A percentile compares a stretch with the other conserved stretches of the same genome.
Conservation (phyloP, 2,888 invertebrate genomes). For the Synanthedon myopaeformis region DNA sequence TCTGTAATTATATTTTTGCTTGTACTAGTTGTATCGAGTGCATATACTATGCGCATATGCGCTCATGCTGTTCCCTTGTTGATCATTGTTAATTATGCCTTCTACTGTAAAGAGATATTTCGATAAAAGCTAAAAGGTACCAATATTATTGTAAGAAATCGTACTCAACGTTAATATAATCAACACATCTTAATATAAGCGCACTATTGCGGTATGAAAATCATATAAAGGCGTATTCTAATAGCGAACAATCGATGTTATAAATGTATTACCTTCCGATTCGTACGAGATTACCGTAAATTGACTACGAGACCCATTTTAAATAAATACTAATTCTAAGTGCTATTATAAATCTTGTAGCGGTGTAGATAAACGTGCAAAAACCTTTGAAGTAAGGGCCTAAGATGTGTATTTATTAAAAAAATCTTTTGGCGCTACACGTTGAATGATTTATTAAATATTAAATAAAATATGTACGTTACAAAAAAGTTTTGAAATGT, state of each 20-base stretch:
- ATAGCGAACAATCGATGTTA: no score
- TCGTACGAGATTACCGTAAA: no score
- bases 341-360: no score
- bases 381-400: constrained; percentile 28
- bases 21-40: constrained; percentile 14
- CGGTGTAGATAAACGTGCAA: background rate
- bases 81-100: constrained; percentile 47
- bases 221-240: no score
- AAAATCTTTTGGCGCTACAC: constrained; percentile 31
- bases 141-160: constrained; percentile 1
- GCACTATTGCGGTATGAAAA: no score
- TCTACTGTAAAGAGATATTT: constrained; percentile 17
- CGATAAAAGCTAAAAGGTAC: background rate
- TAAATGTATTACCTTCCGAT: no score
- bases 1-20: constrained; percentile 47
- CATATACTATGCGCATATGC: constrained; percentile 1
- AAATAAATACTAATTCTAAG: no score
- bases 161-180: background rate
- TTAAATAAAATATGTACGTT: no score
- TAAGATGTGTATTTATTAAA: constrained; percentile 30
- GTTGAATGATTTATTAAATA: no score
- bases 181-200: no score
- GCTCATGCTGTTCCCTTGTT: constrained; percentile 23
- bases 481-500: no score
- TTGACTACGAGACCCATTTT: no score